Conservation (phyloP, 2,888 invertebrate species). For the Octonoba sinensis region DNA sequence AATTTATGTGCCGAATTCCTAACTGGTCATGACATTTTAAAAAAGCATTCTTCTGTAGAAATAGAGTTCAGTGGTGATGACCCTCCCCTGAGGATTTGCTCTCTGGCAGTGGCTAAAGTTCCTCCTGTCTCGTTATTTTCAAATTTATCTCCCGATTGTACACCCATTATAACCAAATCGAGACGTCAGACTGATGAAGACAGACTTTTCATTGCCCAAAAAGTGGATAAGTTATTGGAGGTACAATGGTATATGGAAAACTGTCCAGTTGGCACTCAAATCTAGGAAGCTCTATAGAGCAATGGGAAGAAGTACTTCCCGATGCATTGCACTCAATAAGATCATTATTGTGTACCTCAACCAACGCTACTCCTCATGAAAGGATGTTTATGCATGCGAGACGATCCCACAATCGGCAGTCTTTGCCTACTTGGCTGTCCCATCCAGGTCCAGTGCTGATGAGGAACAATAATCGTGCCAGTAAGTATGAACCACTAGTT, state of each 20-base stretch:
- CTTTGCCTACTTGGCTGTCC: too few species aligned
- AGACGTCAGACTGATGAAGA: slow-evolving; percentile 16
- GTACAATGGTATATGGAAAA: slow-evolving; percentile 65
- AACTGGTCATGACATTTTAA: slow-evolving; percentile 6
- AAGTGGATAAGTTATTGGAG: slow-evolving; percentile 10
- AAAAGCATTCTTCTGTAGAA: not conserved
- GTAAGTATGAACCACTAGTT: too few species aligned
- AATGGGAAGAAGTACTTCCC: too few species aligned
- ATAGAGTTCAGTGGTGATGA: not conserved
- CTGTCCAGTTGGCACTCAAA: not conserved
- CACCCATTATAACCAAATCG: slow-evolving; percentile 12
- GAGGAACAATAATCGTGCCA: too few species aligned
- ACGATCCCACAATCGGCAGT: too few species aligned
- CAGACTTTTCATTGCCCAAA: slow-evolving; percentile 1
- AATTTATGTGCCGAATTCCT: slow-evolving; percentile 12
- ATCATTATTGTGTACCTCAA: too few species aligned
- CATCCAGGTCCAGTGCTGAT: too few species aligned
- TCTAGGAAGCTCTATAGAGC: too few species aligned
- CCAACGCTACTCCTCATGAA: too few species aligned
- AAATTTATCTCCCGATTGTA: slow-evolving; percentile 22
- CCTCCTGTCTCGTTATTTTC: slow-evolving; percentile 2
- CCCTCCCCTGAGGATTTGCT: slow-evolving; percentile 5
- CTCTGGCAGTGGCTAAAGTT: not conserved
- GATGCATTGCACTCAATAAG: too few species aligned
- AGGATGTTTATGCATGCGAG: too few species aligned